phyloP scores from a whole-genome alignment of 2,888 invertebrate genomes.

The Apotomis capreana region DNA sequence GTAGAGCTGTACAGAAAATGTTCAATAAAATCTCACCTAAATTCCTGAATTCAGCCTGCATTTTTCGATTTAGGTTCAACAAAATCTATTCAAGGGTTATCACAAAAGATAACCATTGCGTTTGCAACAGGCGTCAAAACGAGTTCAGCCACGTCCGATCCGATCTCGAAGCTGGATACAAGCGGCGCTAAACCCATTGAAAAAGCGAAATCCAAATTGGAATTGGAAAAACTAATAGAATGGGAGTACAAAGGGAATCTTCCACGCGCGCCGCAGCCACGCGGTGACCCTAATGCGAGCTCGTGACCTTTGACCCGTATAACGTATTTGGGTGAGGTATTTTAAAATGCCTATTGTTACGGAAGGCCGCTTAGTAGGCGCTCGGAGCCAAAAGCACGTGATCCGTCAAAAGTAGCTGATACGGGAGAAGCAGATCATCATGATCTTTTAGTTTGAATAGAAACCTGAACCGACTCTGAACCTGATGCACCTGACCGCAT shows the following conservation, averaged over 20 bases:
- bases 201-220: conserved; percentile 60
- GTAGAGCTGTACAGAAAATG: too few relatives aligned
- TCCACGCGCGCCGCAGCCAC: conserved; percentile 50
- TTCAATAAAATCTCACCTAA: too few relatives aligned
- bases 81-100: not conserved
- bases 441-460: too few relatives aligned
- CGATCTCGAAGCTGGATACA: conserved; percentile 26
- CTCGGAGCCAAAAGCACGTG: not conserved
- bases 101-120: not conserved
- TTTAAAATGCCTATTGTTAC: conserved; percentile 32
- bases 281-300: conserved; percentile 56
- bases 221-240: conserved; percentile 64
- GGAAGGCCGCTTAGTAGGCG: not conserved
- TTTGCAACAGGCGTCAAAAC: conserved; percentile 39
- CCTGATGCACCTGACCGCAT: too few relatives aligned
- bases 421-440: too few relatives aligned
- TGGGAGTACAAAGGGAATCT: conserved; percentile 62
- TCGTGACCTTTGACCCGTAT: conserved; percentile 41
- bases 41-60: too few relatives aligned
- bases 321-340: conserved; percentile 36
- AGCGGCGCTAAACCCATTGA: conserved; percentile 46
- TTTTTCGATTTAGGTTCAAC: not conserved
- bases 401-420: not conserved
- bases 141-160: conserved; percentile 52
- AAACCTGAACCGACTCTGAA: too few relatives aligned